Evolutionary conservation across 1,140 invertebrate genomes (phyloP).

Genomic region (Magallana angulata): DNA sequence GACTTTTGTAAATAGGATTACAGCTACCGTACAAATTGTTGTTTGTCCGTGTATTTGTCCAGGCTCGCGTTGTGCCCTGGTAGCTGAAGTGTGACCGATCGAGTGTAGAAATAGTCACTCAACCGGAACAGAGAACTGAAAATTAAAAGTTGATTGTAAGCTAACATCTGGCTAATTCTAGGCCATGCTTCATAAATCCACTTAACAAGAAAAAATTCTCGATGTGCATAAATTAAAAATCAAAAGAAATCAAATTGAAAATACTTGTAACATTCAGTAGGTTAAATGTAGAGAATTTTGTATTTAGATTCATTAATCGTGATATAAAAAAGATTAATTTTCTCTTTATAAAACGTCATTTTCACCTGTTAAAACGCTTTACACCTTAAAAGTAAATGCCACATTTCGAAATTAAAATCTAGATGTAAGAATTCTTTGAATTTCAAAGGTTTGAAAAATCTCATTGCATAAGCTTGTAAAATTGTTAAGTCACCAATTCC

Average conservation of each 20-base stretch:
- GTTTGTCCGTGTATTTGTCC: background rate
- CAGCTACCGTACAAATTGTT: background rate
- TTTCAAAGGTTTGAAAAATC: conserved; percentile 2
- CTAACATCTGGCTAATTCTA: conserved; percentile 6
- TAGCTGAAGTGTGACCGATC: background rate
- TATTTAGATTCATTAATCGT: conserved; percentile 12
- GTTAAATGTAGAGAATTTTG: conserved; percentile 6
- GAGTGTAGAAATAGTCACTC: background rate
- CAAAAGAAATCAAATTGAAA: background rate
- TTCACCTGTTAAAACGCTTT: background rate
- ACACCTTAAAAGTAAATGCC: background rate
- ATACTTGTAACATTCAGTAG: conserved; percentile 3
- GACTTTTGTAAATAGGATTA: conserved; percentile 27
- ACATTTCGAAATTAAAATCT: background rate
- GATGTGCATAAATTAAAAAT: background rate
- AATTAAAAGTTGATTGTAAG: background rate
- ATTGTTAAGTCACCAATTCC: background rate
- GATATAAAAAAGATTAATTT: background rate
- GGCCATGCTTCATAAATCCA: background rate
- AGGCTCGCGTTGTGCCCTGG: background rate
- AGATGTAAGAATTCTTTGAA: conserved; percentile 14
- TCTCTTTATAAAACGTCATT: background rate
- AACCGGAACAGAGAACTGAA: background rate
- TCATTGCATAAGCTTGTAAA: background rate
- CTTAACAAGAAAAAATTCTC: background rate